Base-by-base conservation (phyloP, 2,797 vertebrate species). In the Hipposideros larvatus region DNA sequence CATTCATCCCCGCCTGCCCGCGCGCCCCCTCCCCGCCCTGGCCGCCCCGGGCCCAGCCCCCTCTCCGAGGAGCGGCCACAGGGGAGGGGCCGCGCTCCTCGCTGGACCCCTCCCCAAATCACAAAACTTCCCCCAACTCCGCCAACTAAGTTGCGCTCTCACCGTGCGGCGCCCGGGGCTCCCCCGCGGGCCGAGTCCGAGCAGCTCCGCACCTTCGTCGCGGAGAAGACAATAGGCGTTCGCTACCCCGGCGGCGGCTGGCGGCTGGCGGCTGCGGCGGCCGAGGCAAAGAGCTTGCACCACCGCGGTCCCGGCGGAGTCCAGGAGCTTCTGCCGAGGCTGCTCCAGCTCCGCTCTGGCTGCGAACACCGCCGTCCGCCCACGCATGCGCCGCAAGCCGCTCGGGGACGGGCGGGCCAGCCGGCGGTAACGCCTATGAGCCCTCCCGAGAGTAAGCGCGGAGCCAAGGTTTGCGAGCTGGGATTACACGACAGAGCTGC, bases 331-430 rank as follows among this genome's bases (percentile, higher is more conserved):
- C 37, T 70, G 2, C 85, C 6, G 37, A 75, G 1, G 55, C 73
- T 3, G 41, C 96, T 95, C n/a, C 16, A 0, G 87, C 71, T 86
- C 71, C 26, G 68, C 53, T 68, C 9, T 43, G 21, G 84, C 91
- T 78, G 82, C 2, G 71, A 92, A 65, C 94, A 68, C 86, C 43
- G 87, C 43, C 1, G 22, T 31, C 48, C 41, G 1, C 43, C 31
- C 0, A 85, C 98, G 98, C 98, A 97, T 98, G 98, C 98, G 98
- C 97, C 91, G 6, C 70, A 19, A 7, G 70, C 10, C 0, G 28
- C 85, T 4, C 19, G n/a, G 41, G 21, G 41, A 2, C 2, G 87
- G 95, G 95, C 59, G 77, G 88, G 71, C 68, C 68, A 26, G 24
- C 7, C 4, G 53, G 37, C 22, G 1, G 63, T 8, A 34, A 46